Conservation (phyloP, 2,113 vertebrate genomes). For the Trogon melanurus region DNA sequence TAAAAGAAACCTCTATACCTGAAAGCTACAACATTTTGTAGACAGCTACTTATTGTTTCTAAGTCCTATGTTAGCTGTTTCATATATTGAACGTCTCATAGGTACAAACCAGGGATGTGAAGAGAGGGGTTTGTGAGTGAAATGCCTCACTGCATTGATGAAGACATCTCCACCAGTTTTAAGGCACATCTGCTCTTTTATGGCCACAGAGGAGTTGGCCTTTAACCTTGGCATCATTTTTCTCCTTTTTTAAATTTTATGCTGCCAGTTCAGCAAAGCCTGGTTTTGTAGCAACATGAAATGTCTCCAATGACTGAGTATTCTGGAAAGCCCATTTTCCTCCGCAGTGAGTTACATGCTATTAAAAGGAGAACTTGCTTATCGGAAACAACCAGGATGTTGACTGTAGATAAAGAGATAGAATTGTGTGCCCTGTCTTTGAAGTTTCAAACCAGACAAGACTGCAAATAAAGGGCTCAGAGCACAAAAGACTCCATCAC, state of each 20-base stretch:
- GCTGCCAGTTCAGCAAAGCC: not conserved
- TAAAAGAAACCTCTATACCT: not conserved
- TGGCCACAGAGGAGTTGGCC: not conserved
- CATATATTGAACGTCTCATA: not conserved
- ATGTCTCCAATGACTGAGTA: not conserved
- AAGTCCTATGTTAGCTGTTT: not conserved
- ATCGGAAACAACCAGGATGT: not conserved
- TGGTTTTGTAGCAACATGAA: not conserved
- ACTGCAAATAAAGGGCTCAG: not conserved
- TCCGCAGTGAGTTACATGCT: not conserved
- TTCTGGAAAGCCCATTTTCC: not conserved
- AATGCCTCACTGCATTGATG: fast-evolving
- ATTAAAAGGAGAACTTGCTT: not conserved
- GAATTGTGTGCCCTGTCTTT: not conserved
- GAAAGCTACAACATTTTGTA: not conserved
- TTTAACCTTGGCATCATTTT: not conserved
- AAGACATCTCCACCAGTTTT: not conserved
- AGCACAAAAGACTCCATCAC: not conserved
- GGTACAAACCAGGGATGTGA: not conserved
- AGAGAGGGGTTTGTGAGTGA: not conserved
- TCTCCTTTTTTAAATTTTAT: not conserved
- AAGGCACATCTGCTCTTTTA: not conserved
- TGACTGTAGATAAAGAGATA: not conserved
- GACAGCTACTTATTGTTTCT: not conserved
- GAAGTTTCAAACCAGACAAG: not conserved